These are phyloP conservation scores for Turnix velox DNA, from an alignment of 2,113 vertebrate genomes.

Conservation along the genomic window DNA sequence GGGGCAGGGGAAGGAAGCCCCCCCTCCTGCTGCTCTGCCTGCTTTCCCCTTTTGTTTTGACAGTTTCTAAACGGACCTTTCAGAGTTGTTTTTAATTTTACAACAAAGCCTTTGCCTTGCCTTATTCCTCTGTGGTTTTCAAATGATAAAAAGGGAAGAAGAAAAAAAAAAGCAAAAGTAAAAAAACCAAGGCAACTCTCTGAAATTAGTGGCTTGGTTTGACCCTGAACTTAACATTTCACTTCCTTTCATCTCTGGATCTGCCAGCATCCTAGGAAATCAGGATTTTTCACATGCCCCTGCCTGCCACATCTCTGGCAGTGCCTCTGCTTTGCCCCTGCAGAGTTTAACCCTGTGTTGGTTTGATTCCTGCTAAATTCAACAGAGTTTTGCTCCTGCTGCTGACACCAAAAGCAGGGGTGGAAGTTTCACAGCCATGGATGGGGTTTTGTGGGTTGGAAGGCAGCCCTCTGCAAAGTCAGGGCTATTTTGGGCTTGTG, in stretches of 20 bases:
- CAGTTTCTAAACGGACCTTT: background rate
- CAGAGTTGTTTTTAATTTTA: background rate
- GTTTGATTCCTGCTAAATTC: background rate
- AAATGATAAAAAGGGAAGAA: background rate
- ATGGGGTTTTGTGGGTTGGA: background rate
- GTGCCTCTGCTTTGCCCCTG: background rate
- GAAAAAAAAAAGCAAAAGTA: background rate
- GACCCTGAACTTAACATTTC: conserved; percentile 3
- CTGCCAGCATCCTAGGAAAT: background rate
- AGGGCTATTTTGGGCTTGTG: rapidly evolving
- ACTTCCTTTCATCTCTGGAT: background rate
- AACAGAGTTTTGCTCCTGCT: background rate
- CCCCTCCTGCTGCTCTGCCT: background rate
- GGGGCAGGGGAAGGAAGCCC: background rate
- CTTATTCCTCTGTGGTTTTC: background rate
- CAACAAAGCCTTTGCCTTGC: background rate
- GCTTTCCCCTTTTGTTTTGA: background rate
- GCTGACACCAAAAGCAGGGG: background rate
- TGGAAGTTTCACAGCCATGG: background rate
- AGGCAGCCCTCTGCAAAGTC: background rate
- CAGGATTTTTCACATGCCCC: background rate
- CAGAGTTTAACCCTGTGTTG: background rate
- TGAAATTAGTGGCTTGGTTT: background rate
- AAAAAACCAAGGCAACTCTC: background rate
- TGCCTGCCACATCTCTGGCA: background rate